Conservation (phyloP, 2,797 vertebrate genomes). For the Microhierax caerulescens region DNA sequence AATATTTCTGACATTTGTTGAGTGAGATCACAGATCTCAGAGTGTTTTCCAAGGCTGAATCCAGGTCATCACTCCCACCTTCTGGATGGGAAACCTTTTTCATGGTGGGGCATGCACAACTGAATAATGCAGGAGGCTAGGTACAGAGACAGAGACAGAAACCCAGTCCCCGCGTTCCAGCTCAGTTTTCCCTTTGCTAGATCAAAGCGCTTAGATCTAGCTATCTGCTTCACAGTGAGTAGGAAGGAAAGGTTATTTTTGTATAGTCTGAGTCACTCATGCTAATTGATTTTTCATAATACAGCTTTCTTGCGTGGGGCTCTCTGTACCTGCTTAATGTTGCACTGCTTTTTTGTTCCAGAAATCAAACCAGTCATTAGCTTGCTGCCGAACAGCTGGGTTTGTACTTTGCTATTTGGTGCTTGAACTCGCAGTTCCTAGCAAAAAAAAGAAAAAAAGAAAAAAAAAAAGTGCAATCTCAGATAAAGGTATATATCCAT, state of each 20-base stretch:
- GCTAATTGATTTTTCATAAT: constrained; percentile 66
- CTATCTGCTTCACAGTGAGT: constrained; percentile 48
- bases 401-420: background rate
- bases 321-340: constrained; percentile 61
- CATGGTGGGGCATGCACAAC: fast-evolving
- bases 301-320: constrained; percentile 47
- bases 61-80: constrained; percentile 21
- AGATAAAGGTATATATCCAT: background rate
- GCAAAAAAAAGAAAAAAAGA: background rate
- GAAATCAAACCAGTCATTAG: constrained; percentile 62
- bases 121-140: constrained; percentile 9
- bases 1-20: constrained; percentile 49
- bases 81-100: background rate
- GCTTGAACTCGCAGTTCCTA: background rate
- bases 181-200: background rate
- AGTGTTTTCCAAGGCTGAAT: constrained; percentile 12
- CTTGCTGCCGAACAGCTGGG: background rate
- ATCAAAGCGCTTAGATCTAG: constrained; percentile 38
- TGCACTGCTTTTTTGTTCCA: constrained; percentile 58
- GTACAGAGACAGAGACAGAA: background rate
- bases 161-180: background rate
- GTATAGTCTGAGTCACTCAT: constrained; percentile 34
- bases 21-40: constrained; percentile 16
- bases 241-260: constrained; percentile 58
- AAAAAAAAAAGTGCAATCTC: background rate